These are phyloP conservation scores for Xylota segnis DNA, from an alignment of 2,888 invertebrate species.

Conservation along the genomic window DNA sequence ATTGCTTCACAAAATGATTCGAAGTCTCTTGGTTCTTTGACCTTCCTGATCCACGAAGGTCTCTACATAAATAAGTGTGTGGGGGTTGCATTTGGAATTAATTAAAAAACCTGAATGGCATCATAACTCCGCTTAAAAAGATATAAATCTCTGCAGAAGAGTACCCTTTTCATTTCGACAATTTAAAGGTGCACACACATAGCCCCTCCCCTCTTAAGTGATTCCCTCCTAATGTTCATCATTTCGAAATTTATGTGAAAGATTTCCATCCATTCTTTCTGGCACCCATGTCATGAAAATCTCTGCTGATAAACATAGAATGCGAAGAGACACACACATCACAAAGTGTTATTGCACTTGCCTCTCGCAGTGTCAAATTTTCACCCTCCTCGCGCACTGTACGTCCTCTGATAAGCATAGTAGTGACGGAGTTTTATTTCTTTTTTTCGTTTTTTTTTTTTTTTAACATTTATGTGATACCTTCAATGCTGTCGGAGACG, in stretches of 20 bases:
- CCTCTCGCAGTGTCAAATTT: constrained; percentile 47
- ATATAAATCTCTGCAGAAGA: constrained; percentile 23
- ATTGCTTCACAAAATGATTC: no score
- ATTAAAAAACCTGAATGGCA: constrained; percentile 56
- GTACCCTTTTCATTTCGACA: constrained; percentile 37
- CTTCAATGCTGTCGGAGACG: constrained; percentile 42
- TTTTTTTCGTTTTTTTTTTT: constrained; percentile 18
- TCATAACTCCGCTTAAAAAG: constrained; percentile 27
- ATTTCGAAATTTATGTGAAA: constrained; percentile 47
- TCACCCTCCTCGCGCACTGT: constrained; percentile 8
- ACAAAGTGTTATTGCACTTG: constrained; percentile 46
- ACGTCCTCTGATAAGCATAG: constrained; percentile 33
- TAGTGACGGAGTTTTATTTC: constrained; percentile 35
- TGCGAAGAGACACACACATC: constrained; percentile 27
- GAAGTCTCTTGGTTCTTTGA: no score
- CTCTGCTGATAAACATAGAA: constrained; percentile 44
- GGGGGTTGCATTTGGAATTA: constrained; percentile 11
- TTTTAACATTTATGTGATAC: constrained; percentile 37
- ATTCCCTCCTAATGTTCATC: constrained; percentile 11
- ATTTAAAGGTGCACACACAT: constrained; percentile 10
- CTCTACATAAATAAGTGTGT: no score
- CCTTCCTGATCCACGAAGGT: no score
- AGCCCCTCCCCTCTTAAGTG: not conserved
- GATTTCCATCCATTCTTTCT: constrained; percentile 7
- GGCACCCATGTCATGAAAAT: constrained; percentile 28